Conservation (phyloP, 2,797 vertebrate genomes). For the Choloepus didactylus region DNA sequence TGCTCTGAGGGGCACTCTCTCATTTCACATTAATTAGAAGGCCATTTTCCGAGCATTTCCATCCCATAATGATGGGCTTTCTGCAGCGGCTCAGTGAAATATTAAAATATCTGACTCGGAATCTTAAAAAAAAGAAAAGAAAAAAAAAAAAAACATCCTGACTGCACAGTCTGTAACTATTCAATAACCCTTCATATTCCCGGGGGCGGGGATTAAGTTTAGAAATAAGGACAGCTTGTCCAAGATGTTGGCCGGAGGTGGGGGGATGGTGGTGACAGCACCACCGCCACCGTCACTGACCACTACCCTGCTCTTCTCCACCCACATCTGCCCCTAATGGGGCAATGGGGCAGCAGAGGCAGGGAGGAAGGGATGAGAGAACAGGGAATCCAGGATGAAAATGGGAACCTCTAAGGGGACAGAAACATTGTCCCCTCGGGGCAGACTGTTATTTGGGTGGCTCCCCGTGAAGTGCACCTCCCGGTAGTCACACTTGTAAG, state of each 20-base stretch:
- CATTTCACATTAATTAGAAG: constrained; percentile 86
- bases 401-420: neutral
- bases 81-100: constrained; percentile 80
- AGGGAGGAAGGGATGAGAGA: neutral
- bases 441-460: neutral
- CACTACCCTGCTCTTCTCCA: neutral
- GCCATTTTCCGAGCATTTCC: constrained; percentile 85
- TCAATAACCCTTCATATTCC: neutral
- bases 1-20: constrained; percentile 83
- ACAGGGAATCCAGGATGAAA: neutral
- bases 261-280: neutral
- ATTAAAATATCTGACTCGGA: constrained; percentile 81
- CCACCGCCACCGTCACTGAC: neutral
- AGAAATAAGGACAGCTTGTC: constrained; percentile 44
- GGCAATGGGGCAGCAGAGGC: neutral
- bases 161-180: constrained; percentile 46
- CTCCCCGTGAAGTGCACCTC: neutral
- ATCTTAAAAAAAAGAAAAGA: constrained; percentile 68
- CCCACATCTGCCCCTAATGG: neutral
- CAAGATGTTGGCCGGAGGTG: neutral
- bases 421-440: neutral
- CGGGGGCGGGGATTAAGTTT: neutral
- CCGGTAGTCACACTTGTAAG: neutral
- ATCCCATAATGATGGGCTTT: constrained; percentile 83
- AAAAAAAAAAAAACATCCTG: constrained; percentile 64